Evolutionary conservation across 2,888 invertebrate genomes (phyloP), one percentile per base, ranked within the genome.

Genomic region (Pherbina coryleti): DNA sequence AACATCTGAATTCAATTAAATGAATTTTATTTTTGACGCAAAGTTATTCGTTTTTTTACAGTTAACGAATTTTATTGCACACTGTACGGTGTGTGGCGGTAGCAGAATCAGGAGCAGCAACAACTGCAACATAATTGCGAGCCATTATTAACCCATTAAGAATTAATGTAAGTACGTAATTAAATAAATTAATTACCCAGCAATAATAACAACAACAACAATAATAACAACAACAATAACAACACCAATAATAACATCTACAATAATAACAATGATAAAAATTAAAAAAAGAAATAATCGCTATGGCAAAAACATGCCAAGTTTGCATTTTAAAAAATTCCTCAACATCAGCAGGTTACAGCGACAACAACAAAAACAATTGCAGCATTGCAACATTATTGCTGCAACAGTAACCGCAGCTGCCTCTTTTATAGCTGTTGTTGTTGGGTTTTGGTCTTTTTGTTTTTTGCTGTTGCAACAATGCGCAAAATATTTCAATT

Each of bases 121-220:
- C 76, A 51, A n/a, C 75, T 62, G 69, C 75, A 79, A 67, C 75
- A 79, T 82, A 79, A 81, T 82, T 78, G 78, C 78, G 53, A 62
- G 78, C 78, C 80, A 78, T 81, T 81, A 80, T 80, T 80, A 81
- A 81, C 81, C 81, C 81, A 80, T 82, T 82, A 81, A 82, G 78
- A 76, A 79, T 79, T 79, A 80, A 82, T 80, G 78, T 67, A 71
- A 81, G 72, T 78, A 75, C 75, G 79, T 82, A 81, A 82, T 82
- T 82, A 82, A 82, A 79, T 80, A 78, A 78, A 82, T 80, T 82
- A 80, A 82, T 80, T 82, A 79, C 78, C 75, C 78, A 75, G 71
- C 79, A 75, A 76, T 66, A 77, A 71, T 69, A 71, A 74, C 76
- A 51, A 22, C 51, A 66, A 34, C 49, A 71, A 19, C 67, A 28